These are phyloP conservation scores for Diogma glabrata DNA, from an alignment of 2,888 invertebrate genomes.

Conservation along the genomic window DNA sequence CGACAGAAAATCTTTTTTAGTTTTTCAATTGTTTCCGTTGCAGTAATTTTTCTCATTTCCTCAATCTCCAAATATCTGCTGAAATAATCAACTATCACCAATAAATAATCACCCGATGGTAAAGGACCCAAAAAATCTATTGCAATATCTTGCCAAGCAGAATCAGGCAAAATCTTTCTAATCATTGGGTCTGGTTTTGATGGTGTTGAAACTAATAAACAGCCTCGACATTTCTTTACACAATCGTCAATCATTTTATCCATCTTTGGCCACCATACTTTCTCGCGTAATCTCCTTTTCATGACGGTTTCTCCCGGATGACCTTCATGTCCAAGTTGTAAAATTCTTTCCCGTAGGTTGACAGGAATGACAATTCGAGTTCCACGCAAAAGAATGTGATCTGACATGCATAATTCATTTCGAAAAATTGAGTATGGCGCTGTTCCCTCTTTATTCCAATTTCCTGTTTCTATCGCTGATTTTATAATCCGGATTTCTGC, in stretches of 20 bases:
- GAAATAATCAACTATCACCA: not conserved
- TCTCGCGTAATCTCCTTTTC: not conserved
- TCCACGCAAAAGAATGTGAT: not conserved
- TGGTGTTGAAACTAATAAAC: not conserved
- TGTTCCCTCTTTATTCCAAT: too few relatives aligned
- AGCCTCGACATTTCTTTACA: not conserved
- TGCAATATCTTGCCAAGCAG: not conserved
- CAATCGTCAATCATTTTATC: too few relatives aligned
- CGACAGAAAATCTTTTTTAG: not conserved
- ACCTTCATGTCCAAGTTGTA: not conserved
- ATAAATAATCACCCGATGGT: not conserved
- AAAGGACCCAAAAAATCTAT: not conserved
- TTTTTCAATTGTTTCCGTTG: not conserved
- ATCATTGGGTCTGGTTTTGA: not conserved
- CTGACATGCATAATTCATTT: too few relatives aligned
- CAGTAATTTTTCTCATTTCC: too few relatives aligned
- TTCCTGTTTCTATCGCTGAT: not conserved
- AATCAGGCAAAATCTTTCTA: not conserved
- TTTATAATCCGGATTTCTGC: not conserved
- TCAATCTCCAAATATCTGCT: not conserved
- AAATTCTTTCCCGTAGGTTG: not conserved
- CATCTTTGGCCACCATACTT: not conserved
- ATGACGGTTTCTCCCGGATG: not conserved
- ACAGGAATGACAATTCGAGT: not conserved
- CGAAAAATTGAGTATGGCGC: too few relatives aligned